Conservation (phyloP, 1,140 invertebrate species). For the Coelopa frigida region DNA sequence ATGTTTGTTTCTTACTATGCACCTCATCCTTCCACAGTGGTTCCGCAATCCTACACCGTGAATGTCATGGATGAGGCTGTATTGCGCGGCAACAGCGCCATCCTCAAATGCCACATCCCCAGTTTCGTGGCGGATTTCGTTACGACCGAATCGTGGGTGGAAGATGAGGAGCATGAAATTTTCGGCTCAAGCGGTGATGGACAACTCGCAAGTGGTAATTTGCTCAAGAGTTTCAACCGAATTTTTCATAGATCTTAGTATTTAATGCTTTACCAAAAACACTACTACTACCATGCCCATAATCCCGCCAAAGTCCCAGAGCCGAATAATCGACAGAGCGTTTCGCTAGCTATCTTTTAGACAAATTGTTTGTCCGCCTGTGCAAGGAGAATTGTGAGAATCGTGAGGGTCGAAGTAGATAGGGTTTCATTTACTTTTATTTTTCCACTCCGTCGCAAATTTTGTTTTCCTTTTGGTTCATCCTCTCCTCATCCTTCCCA, state of each 20-base stretch:
- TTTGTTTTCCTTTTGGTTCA: too few species aligned
- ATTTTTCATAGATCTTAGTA: too few species aligned
- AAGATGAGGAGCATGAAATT: slow-evolving; percentile 63
- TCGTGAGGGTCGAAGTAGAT: too few species aligned
- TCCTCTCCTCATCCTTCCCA: too few species aligned
- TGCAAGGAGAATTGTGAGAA: too few species aligned
- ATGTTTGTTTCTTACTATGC: too few species aligned
- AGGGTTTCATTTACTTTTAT: too few species aligned
- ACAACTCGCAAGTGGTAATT: slow-evolving; percentile 31
- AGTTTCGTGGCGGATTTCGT: slow-evolving; percentile 88
- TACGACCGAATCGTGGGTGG: slow-evolving; percentile 74
- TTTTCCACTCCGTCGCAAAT: too few species aligned
- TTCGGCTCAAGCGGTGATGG: slow-evolving; percentile 41
- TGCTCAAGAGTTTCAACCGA: slow-evolving; percentile 1
- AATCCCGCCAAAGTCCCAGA: slow-evolving; percentile 27
- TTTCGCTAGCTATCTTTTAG: too few species aligned
- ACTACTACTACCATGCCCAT: slow-evolving; percentile 50
- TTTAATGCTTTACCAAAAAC: neutral
- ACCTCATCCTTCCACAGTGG: slow-evolving; percentile 65
- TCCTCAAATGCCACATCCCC: slow-evolving; percentile 87
- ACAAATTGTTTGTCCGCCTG: too few species aligned
- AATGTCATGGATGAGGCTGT: slow-evolving; percentile 88
- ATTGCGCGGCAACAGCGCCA: slow-evolving; percentile 78
- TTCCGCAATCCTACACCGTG: slow-evolving; percentile 79
- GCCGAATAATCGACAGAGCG: too few species aligned